Evolutionary conservation across 2,113 vertebrate species (phyloP).

Genomic region (Psettodes erumei): DNA sequence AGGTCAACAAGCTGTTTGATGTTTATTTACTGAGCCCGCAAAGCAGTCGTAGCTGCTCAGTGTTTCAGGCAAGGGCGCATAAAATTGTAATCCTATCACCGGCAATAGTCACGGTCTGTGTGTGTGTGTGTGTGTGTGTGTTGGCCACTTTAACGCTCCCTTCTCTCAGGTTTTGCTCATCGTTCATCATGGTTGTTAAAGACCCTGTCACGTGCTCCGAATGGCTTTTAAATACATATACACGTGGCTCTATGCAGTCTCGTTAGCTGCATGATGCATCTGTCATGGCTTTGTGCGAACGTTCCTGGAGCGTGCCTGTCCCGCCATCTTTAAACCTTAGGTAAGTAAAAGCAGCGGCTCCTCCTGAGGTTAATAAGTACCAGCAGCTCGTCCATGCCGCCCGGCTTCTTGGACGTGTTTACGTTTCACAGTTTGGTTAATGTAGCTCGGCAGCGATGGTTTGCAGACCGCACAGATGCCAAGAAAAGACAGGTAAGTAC

Average conservation of each 20-base stretch:
- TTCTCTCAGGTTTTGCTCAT: neutral
- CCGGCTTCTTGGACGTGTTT: constrained; percentile 1
- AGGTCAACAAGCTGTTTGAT: constrained; percentile 43
- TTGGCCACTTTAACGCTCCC: neutral
- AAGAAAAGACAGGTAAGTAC: constrained; percentile 12
- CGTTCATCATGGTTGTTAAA: neutral
- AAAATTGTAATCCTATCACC: constrained; percentile 8
- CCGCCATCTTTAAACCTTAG: neutral
- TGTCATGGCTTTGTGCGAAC: constrained; percentile 14
- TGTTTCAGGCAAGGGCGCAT: constrained; percentile 17
- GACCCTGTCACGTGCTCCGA: neutral
- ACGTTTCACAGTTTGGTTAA: neutral
- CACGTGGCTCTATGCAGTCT: too few relatives aligned
- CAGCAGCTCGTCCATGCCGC: neutral
- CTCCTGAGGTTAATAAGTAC: neutral
- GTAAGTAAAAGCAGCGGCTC: neutral
- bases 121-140: neutral
- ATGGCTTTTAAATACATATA: too few relatives aligned
- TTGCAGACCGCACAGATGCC: constrained; percentile 15
- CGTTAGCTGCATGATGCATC: constrained; percentile 11
- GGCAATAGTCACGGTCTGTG: neutral
- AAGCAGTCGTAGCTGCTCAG: constrained; percentile 10
- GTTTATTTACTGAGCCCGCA: constrained; percentile 35
- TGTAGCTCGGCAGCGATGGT: neutral
- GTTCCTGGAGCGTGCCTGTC: neutral